Conservation (phyloP, 2,888 invertebrate species). For the Apodemia hepburni region DNA sequence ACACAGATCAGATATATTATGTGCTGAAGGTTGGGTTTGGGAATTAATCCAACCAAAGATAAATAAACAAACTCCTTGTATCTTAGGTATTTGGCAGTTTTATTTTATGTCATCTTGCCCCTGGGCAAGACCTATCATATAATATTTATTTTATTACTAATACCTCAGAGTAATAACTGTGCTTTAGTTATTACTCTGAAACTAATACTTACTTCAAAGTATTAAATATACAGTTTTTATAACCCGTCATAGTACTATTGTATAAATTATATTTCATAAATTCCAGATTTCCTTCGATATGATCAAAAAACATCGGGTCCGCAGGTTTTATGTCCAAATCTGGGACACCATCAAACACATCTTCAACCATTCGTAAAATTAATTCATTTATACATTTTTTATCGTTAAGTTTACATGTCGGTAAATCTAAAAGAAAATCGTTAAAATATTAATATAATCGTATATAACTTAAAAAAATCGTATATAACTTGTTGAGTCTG, state of each 20-base stretch:
- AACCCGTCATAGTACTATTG: constrained; percentile 14
- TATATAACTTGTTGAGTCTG: too few relatives aligned
- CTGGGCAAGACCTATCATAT: too few relatives aligned
- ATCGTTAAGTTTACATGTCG: background rate
- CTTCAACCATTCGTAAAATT: background rate
- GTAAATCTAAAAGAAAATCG: background rate
- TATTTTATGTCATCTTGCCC: too few relatives aligned
- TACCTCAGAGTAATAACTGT: too few relatives aligned
- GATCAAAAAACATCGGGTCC: background rate
- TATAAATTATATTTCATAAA: constrained; percentile 1
- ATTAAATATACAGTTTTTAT: constrained; percentile 12
- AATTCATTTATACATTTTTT: background rate
- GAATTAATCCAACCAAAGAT: too few relatives aligned
- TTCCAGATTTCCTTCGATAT: constrained; percentile 1
- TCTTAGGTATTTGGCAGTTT: too few relatives aligned
- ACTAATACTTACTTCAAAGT: constrained; percentile 14
- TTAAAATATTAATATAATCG: background rate
- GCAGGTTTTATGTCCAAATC: background rate
- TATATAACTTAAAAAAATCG: too few relatives aligned
- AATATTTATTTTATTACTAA: too few relatives aligned
- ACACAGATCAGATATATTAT: too few relatives aligned
- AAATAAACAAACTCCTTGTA: too few relatives aligned
- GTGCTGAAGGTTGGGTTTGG: too few relatives aligned
- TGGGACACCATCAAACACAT: background rate
- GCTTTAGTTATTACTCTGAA: too few relatives aligned